Conservation (phyloP, 2,888 invertebrate genomes). For the Hirtodrosophila trivittata region DNA sequence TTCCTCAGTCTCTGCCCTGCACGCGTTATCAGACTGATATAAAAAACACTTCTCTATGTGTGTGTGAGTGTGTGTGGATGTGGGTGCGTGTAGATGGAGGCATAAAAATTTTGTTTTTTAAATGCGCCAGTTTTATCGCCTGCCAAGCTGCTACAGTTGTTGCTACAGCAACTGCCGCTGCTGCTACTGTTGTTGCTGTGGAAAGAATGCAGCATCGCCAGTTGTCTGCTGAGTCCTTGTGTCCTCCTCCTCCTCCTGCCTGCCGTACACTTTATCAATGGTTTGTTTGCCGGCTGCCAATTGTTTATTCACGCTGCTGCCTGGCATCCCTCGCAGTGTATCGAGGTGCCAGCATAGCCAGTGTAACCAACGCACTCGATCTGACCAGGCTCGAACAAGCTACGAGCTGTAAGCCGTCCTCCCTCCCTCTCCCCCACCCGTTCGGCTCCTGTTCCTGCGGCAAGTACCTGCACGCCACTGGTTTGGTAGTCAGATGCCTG, state of each 20-base stretch:
- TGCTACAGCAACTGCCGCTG: conserved; percentile 15
- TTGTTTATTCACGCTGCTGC: conserved; percentile 76
- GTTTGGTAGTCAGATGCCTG: conserved; percentile 31
- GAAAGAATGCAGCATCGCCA: conserved; percentile 9
- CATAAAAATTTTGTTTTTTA: conserved; percentile 46
- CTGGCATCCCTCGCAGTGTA: no score
- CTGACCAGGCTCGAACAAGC: conserved; percentile 22
- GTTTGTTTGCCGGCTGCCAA: conserved; percentile 67
- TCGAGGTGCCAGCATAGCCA: conserved; percentile 32
- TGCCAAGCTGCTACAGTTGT: conserved; percentile 9
- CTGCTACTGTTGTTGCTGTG: conserved; percentile 9
- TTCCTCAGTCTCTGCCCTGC: conserved; percentile 14
- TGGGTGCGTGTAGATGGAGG: neutral
- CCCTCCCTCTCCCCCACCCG: neutral
- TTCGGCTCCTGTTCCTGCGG: neutral
- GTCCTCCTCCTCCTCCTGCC: no score
- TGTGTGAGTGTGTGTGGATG: conserved; percentile 1
- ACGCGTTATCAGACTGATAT: neutral
- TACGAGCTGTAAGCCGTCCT: conserved; percentile 20
- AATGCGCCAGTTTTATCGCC: conserved; percentile 37
- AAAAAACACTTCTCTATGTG: neutral
- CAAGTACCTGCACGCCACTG: no score
- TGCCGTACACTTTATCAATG: neutral
- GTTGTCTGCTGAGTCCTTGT: conserved; percentile 28
- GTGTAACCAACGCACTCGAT: conserved; percentile 30